Evolutionary conservation across 2,888 invertebrate species (phyloP), one percentile per base, ranked within the genome.

Genomic region (Meteorus colon): DNA sequence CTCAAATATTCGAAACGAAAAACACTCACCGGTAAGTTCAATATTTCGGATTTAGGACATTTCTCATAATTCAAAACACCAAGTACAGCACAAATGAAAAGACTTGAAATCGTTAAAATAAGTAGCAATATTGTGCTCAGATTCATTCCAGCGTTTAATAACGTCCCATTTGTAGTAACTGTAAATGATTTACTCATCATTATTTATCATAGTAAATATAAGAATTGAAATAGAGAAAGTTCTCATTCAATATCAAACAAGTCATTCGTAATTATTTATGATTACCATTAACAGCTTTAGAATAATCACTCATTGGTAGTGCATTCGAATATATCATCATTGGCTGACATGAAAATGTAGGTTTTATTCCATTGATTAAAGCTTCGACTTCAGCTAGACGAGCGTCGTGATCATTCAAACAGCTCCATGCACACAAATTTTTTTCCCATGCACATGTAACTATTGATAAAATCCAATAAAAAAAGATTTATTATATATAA

Each of bases 371-470:
- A 59, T 78, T 65, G n/a, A 84, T 41, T 45, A 79, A 80, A n/a
- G 48, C 69, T 69, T 77, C 65, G 24, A 84, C 78, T 75, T 83
- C 81, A 16, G 34, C 51, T 73, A 77, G 68, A 77, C 81, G 78
- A 0, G 73, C 69, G 45, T 72, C 69, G 4, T 76, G 66, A 73
- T 76, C 77, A 8, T 66, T 48, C 31, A 75, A 74, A 62, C 82
- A 84, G 65, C 79, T 81, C 81, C 81, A 83, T 24, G 78, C 80
- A 63, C 83, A 80, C 19, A 77, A 69, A 73, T 82, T 83, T 60
- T 79, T 69, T 66, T 73, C 76, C 77, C 80, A 82, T 14, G 79
- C 29, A 74, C 82, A 82, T 67, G 81, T 80, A 27, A 83, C 80
- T 81, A 73, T 45, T 59, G 78, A 34, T 31, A n/a, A 45, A 8